Base-by-base conservation (phyloP, 2,797 vertebrate genomes). In the Acanthiza pusilla region DNA sequence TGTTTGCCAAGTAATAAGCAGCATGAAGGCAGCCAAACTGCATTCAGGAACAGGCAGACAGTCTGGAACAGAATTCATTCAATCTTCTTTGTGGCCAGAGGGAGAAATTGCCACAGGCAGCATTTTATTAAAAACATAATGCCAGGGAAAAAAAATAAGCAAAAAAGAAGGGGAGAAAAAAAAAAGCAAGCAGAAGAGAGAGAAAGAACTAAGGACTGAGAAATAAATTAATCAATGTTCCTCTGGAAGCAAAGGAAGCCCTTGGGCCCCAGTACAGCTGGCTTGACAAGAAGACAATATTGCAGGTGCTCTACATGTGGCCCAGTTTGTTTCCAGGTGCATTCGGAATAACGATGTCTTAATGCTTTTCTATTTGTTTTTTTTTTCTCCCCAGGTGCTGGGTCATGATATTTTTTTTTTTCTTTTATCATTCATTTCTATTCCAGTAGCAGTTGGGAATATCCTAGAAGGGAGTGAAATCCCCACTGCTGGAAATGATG, bases 51-150 rank as follows among this genome's bases (percentile, higher is more conserved):
- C 74, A 82, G 62, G 25, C 77, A 92, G 83, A 91, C 73, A 68
- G 79, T 78, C 68, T 95, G 91, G 88, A 89, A 90, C 71, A 87
- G 50, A 72, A 48, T 57, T 88, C 11, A 17, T 60, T 89, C 63
- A 36, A 36, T 77, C 55, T 57, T 94, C 30, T 61, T 73, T 53
- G 90, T 71, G 57, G 65, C 65, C 25, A 4, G 70, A 88, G 75
- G 79, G 61, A 58, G 72, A 93, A 91, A 91, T 43, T 94, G 95
- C 82, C 70, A 42, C 2, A 20, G 78, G 61, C 94, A 91, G 61
- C 3, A 2, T 87, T 93, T 94, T 95, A 93, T 87, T 90, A 88
- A 83, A 92, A 92, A 40, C 18, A 53, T 34, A 86, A 78, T 36
- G 34, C n/a, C 25, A 66, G 38, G 38, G 11, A 38, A 38, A 38